Conservation (phyloP, 2,113 vertebrate species). For the Echinops telfairi region DNA sequence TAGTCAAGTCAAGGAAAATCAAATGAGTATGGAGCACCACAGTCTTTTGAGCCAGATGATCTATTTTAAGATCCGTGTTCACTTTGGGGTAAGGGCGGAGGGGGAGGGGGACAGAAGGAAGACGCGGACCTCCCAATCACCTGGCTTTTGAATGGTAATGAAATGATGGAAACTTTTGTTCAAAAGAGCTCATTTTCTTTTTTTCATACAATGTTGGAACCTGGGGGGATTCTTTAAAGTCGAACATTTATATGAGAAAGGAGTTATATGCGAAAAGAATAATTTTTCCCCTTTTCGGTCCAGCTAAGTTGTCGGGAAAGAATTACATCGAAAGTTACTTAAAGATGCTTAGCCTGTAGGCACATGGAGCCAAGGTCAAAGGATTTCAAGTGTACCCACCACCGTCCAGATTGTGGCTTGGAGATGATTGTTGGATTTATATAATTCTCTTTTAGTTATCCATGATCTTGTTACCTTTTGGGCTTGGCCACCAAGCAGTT, state of each 20-base stretch:
- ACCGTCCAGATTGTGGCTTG: background rate
- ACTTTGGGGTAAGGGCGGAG: conserved; percentile 48
- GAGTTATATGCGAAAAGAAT: background rate
- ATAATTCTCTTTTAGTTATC: background rate
- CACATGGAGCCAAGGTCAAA: background rate
- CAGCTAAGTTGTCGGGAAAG: background rate
- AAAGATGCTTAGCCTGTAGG: background rate
- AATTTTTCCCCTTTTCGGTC: background rate
- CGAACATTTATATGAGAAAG: conserved; percentile 10
- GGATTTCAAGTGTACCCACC: background rate
- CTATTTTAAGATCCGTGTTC: conserved; percentile 83
- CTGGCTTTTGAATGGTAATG: conserved; percentile 64
- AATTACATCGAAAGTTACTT: background rate
- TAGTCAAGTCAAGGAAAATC: conserved; percentile 79
- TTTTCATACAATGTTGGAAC: conserved; percentile 4
- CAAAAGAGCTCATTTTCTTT: conserved; percentile 67
- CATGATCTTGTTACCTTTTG: background rate
- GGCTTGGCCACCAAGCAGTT: background rate
- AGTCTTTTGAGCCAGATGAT: conserved; percentile 76
- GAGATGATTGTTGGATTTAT: background rate
- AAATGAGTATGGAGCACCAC: conserved; percentile 63
- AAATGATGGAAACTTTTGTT: conserved; percentile 70
- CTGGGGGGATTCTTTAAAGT: conserved; percentile 55
- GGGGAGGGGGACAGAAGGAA: background rate
- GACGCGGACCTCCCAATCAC: conserved; percentile 47